These are phyloP conservation scores for Pterophyllum scalare DNA, from an alignment of 2,113 vertebrate species.

Conservation along the genomic window DNA sequence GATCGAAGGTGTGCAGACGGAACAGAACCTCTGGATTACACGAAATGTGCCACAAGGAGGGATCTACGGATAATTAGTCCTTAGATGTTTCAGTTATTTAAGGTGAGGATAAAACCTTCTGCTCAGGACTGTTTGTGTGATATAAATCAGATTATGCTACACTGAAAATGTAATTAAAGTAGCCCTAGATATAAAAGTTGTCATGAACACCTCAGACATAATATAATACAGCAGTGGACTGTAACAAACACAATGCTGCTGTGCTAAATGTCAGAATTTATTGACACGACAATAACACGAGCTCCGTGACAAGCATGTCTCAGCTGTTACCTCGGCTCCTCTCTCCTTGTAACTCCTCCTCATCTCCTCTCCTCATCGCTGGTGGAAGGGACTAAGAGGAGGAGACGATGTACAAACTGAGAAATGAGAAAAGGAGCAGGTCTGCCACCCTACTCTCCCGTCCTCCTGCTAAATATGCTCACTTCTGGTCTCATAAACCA, in stretches of 20 bases:
- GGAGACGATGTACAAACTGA: background rate
- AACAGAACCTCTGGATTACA: background rate
- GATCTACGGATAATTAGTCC: background rate
- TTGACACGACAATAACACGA: background rate
- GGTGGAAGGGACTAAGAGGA: background rate
- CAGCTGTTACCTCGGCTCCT: background rate
- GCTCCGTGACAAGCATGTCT: background rate
- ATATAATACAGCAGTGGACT: background rate
- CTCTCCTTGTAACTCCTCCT: background rate
- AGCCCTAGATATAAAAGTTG: background rate
- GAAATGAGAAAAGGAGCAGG: background rate
- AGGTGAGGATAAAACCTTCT: background rate
- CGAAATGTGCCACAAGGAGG: fast-evolving
- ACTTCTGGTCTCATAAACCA: background rate
- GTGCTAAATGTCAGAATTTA: background rate
- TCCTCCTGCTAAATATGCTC: too few species aligned
- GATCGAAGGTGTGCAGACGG: fast-evolving
- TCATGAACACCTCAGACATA: background rate
- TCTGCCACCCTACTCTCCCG: background rate
- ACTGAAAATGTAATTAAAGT: background rate
- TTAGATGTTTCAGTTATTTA: background rate
- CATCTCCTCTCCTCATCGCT: background rate
- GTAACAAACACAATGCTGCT: background rate
- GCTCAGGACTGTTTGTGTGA: background rate
- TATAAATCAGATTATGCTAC: background rate